Conservation (phyloP, 2,113 vertebrate genomes). For the Regulus satrapa region DNA sequence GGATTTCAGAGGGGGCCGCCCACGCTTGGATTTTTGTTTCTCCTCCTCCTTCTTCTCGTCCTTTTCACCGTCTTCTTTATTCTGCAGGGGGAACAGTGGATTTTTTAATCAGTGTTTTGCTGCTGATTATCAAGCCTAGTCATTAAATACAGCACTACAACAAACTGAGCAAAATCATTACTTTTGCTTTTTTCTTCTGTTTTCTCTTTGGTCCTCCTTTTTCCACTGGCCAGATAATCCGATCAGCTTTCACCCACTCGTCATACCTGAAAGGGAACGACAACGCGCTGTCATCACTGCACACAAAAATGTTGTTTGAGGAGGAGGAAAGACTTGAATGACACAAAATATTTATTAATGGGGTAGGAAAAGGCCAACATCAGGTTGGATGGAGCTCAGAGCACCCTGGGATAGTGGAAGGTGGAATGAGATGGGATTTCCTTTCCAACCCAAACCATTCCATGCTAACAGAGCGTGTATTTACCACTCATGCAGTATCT, state of each 20-base stretch:
- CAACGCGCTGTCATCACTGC: neutral
- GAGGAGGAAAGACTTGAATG: neutral
- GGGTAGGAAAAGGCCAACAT: neutral
- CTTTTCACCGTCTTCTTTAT: constrained; percentile 87
- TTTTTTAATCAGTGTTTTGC: neutral
- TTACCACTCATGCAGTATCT: neutral
- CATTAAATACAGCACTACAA: neutral
- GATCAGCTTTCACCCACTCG: constrained; percentile 97
- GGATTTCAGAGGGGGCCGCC: constrained; percentile 89
- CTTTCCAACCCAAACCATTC: neutral
- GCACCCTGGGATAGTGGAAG: neutral
- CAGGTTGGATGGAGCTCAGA: neutral
- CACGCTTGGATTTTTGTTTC: constrained; percentile 83
- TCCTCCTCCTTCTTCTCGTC: constrained; percentile 85
- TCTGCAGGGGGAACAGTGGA: constrained; percentile 64
- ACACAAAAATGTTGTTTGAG: neutral
- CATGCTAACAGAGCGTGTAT: accelerated
- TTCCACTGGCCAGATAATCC: constrained; percentile 96
- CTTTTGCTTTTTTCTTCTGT: constrained; percentile 92
- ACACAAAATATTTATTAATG: neutral
- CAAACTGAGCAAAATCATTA: constrained; percentile 53
- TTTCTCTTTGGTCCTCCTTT: constrained; percentile 91
- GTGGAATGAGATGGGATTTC: neutral
- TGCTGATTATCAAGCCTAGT: neutral
- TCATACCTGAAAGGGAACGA: constrained; percentile 82